Base-by-base conservation (phyloP, 2,113 vertebrate species). In the Hippolais icterina region DNA sequence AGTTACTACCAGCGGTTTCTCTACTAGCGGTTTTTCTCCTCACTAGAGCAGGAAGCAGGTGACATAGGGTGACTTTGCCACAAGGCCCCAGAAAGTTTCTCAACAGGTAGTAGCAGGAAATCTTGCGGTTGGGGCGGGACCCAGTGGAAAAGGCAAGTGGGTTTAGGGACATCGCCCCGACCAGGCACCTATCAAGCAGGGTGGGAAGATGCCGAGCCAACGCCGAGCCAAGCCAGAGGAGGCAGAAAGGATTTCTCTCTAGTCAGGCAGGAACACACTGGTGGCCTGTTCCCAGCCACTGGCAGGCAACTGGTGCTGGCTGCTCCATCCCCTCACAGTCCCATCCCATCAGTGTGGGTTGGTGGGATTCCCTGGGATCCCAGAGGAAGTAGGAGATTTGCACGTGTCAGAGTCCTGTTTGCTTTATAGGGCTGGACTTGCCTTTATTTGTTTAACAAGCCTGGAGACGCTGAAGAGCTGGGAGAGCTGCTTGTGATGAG, bases 391-490 rank as follows among this genome's bases (percentile, higher is more conserved):
- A 0, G 52, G 65, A 83, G 75, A 65, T 96, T 90, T 91, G 71
- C 70, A 61, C 69, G 4, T 81, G 71, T 94, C 95, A 91, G 78
- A 95, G 94, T 96, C 74, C 75, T 97, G 60, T 97, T 97, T 97
- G 91, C 61, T 96, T 94, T 97, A 16, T 60, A 19, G 76, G 90
- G 91, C 65, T 96, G 90, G 95, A 66, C 93, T 91, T 64, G 81
- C 82, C 82, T 94, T 95, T 97, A 83, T 97, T 97, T 97, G 90
- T 87, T 90, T 91, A 96, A 75, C 0, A 18, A 95, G 86, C 92
- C 44, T 80, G 87, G 88, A 92, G 86, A 84, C 47, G 2, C 53
- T 61, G 1, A 23, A 28, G 44, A 85, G 82, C 91, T 7, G 52
- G 68, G 70, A 80, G 72, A 75, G 57, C 44, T 5, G 64, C 56